Evolutionary conservation across 30 jellyfish, hydroid and myxozoan genomes (phyloP).

Genomic region (Turritopsis rubra): DNA sequence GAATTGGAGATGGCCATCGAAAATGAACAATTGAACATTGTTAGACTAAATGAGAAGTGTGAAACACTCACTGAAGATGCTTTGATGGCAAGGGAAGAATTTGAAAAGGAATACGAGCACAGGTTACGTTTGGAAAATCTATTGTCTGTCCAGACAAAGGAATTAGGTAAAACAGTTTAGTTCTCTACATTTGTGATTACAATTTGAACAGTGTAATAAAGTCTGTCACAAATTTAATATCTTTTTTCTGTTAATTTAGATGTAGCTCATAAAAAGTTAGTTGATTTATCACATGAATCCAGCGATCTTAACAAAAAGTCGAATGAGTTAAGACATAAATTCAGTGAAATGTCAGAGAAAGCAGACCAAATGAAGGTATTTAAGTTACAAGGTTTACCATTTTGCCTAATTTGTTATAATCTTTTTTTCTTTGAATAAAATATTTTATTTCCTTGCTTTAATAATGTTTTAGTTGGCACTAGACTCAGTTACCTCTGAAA

Average conservation of each 20-base stretch:
- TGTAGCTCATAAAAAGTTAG: not conserved
- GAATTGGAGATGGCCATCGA: conserved; percentile 54
- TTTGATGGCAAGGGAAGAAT: conserved; percentile 48
- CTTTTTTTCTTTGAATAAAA: not conserved
- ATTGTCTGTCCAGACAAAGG: conserved; percentile 38
- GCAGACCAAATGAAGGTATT: conserved; percentile 13
- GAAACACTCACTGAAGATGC: conserved; percentile 47
- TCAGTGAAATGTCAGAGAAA: not conserved
- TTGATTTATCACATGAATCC: not conserved
- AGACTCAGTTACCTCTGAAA: conserved; percentile 41
- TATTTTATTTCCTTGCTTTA: not conserved
- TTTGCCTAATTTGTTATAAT: not conserved
- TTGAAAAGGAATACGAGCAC: conserved; percentile 53
- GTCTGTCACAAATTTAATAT: too few species aligned
- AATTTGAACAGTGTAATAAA: too few species aligned
- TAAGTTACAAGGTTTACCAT: not conserved
- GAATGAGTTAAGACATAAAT: conserved; percentile 23
- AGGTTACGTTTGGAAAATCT: conserved; percentile 45
- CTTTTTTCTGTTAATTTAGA: too few species aligned
- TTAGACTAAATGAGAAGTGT: conserved; percentile 37
- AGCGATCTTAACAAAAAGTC: not conserved
- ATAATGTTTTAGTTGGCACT: conserved; percentile 21
- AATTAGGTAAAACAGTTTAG: conserved; percentile 29
- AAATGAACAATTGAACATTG: conserved; percentile 43
- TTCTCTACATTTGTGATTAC: too few species aligned